Evolutionary conservation across 2,113 vertebrate species (phyloP).

Genomic region (Hassar affinis): DNA sequence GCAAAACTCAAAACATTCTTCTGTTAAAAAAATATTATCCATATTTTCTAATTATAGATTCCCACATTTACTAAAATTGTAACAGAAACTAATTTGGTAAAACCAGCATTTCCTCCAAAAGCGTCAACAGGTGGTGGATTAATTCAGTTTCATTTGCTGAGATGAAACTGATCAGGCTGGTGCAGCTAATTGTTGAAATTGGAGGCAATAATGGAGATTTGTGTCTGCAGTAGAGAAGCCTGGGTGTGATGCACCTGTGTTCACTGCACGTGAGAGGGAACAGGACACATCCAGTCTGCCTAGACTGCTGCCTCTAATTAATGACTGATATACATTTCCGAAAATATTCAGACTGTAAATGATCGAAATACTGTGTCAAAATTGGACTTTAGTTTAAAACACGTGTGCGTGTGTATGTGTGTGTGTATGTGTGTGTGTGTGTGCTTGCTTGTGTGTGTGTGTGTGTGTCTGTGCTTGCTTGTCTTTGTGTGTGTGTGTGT

Average conservation of each 20-base stretch:
- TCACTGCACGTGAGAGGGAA: not conserved
- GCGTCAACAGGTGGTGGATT: slow-evolving; percentile 39
- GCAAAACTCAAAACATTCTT: not conserved
- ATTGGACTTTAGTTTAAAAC: not conserved
- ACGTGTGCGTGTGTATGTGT: not conserved
- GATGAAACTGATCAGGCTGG: slow-evolving; percentile 28
- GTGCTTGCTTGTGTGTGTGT: not conserved
- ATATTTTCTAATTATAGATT: not conserved
- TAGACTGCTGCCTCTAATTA: slow-evolving; percentile 7
- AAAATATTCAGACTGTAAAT: slow-evolving; percentile 20
- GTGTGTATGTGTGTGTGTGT: not conserved
- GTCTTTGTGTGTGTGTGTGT: not conserved
- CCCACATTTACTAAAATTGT: not conserved
- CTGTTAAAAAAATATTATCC: not conserved
- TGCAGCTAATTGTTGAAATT: slow-evolving; percentile 27
- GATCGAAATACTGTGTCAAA: not conserved
- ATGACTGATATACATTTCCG: slow-evolving; percentile 27
- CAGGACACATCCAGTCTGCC: not conserved
- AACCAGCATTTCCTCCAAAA: slow-evolving; percentile 19
- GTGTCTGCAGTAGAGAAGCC: slow-evolving; percentile 16
- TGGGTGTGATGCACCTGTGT: slow-evolving; percentile 31
- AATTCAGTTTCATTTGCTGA: slow-evolving; percentile 44
- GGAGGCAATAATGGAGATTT: slow-evolving; percentile 43
- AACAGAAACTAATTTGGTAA: slow-evolving; percentile 13
- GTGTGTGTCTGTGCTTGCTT: too few relatives aligned